Conservation (phyloP, 2,113 vertebrate species). For the Xiphophorus maculatus region DNA sequence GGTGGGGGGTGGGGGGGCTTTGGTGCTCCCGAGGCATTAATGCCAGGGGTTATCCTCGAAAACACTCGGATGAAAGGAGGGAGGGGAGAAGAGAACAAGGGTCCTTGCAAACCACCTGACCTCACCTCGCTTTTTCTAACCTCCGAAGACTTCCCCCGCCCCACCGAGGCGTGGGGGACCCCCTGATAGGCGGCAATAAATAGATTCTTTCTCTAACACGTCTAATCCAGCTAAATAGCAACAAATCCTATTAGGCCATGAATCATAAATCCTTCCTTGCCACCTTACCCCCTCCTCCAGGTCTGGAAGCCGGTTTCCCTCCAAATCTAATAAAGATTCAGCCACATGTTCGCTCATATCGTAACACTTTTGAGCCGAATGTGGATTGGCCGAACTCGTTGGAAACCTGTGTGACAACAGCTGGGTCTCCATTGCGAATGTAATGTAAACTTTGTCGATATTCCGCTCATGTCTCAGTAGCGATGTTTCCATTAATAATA, state of each 20-base stretch:
- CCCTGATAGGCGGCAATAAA: slow-evolving; percentile 83
- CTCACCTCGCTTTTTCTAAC: slow-evolving; percentile 34
- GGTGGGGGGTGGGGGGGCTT: neutral
- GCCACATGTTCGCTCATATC: slow-evolving; percentile 22
- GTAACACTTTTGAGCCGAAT: neutral
- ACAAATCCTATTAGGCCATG: slow-evolving; percentile 88
- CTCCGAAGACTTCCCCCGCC: slow-evolving; percentile 30
- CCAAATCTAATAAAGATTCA: slow-evolving; percentile 24
- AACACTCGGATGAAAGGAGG: slow-evolving; percentile 40
- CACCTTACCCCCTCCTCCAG: slow-evolving; percentile 73
- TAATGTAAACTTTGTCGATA: too few species aligned
- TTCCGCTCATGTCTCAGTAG: too few species aligned
- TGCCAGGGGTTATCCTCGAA: slow-evolving; percentile 72
- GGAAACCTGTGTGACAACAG: neutral
- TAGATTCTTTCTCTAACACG: slow-evolving; percentile 85
- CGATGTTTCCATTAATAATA: too few species aligned
- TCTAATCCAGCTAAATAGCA: slow-evolving; percentile 88
- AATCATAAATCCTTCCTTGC: slow-evolving; percentile 84
- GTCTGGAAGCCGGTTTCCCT: slow-evolving; percentile 56
- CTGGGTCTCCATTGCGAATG: too few species aligned
- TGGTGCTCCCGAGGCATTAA: slow-evolving; percentile 43
- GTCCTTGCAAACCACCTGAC: slow-evolving; percentile 47
- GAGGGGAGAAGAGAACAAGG: slow-evolving; percentile 52
- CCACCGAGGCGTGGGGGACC: slow-evolving; percentile 57
- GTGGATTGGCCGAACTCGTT: neutral